phyloP scores from a whole-genome alignment of 2,113 vertebrate species.

The Bubalus kerabau region DNA sequence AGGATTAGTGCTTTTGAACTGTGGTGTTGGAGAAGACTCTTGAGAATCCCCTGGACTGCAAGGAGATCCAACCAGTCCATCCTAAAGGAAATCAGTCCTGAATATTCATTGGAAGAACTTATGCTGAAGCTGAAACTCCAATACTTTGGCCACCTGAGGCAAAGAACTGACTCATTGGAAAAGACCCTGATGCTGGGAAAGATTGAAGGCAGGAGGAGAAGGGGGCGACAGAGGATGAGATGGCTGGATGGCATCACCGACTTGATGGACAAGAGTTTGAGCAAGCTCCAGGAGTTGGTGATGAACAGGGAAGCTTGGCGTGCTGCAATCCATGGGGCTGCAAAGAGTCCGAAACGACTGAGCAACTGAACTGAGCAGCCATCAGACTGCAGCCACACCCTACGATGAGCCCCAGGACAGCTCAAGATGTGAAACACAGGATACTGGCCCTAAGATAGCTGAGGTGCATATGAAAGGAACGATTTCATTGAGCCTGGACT shows the following conservation, averaged over 20 bases:
- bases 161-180: background rate
- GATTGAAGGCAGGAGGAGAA: background rate
- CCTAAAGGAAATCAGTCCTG: background rate
- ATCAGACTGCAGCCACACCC: background rate
- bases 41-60: background rate
- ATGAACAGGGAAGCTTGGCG: background rate
- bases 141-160: background rate
- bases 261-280: background rate
- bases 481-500: background rate
- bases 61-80: background rate
- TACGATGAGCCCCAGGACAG: background rate
- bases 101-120: background rate
- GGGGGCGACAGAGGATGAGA: background rate
- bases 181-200: background rate
- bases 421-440: background rate
- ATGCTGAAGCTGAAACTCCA: background rate
- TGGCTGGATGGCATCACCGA: background rate
- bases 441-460: background rate
- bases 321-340: background rate
- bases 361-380: background rate
- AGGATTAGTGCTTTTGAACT: background rate
- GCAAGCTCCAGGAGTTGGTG: background rate
- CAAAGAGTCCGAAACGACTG: background rate
- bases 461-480: background rate
- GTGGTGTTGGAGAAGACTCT: background rate